Percentiles rank a stretch among this genome's conserved stretches.
Evolutionary conservation across 2,888 invertebrate species (phyloP).

Genomic region (Prostheceraeus crozeri): DNA sequence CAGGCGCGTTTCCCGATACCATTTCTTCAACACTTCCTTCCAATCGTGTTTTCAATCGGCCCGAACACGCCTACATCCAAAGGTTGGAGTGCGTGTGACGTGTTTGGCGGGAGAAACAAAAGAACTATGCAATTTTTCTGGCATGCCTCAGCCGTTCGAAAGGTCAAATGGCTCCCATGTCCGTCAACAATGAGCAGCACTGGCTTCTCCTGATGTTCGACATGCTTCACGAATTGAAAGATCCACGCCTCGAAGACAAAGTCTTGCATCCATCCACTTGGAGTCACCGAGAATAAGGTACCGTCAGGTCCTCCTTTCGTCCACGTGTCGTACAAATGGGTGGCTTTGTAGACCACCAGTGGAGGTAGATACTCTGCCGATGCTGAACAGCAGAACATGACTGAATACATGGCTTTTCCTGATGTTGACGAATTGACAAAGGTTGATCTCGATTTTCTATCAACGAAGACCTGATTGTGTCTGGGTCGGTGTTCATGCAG

Average conservation of each 20-base stretch:
- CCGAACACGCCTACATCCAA: constrained; percentile 11
- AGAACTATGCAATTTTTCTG: no score
- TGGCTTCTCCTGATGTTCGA: constrained; percentile 2
- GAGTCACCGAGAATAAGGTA: constrained; percentile 9
- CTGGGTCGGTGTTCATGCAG: no score
- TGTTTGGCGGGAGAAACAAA: constrained; percentile 4
- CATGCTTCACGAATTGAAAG: constrained; percentile 3
- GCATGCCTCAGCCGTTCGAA: neutral
- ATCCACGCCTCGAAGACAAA: constrained; percentile 13
- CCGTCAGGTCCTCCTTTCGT: constrained; percentile 19
- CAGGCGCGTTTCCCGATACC: constrained; percentile 5
- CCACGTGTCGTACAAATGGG: constrained; percentile 5
- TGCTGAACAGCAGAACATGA: constrained; percentile 8
- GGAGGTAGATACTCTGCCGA: constrained; percentile 17
- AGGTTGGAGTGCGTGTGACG: neutral
- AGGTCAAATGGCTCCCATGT: constrained; percentile 18
- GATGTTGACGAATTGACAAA: no score
- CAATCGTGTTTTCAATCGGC: neutral
- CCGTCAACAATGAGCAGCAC: constrained; percentile 19
- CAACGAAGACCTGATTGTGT: no score
- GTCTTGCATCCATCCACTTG: constrained; percentile 23
- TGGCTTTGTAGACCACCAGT: constrained; percentile 8
- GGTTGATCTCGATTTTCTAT: no score
- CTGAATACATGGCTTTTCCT: no score
- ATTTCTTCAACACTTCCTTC: constrained; percentile 15